Base-by-base conservation (phyloP, 2,888 invertebrate species). In the Coecobrya sp. region DNA sequence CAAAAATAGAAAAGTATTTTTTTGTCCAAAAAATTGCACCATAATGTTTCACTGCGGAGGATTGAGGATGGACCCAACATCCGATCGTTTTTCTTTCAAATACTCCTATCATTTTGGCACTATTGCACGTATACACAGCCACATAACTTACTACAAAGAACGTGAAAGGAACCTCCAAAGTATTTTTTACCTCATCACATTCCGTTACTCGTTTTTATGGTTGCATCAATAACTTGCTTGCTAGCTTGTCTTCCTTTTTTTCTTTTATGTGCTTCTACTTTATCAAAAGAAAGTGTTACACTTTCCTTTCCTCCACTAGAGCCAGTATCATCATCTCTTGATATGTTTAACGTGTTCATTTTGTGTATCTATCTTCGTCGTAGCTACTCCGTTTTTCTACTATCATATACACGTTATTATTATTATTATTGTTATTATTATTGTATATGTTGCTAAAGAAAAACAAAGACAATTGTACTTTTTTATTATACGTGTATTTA, bases 391-490 rank as follows among this genome's bases (percentile, higher is more conserved):
- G 27, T 8, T 27, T 65, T 13, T 55, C 30, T 10, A 65, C 30
- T 52, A 16, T 49, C 52, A 88, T 13, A 62, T 30, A 81, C 81
- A 81, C 81, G 19, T 81, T 81, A 81, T 30, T 59, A 81, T 81
- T 81, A 55, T 81, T 70, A 62, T 81, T 73, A 88, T n/a, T n/a
- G n/a, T 86, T 73, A 52, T 82, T 89, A 59, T 89, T 73, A 82
- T 70, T 59, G 84, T 70, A 84, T 55, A 30, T 81, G 65, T 25
- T 84, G 59, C 84, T 73, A 84, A 73, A 89, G 89, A 84, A 89
- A 81, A 89, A 89, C 89, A 89, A 89, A 93, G 92, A 93, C 94
- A 92, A 94, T 95, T 95, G 94, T 94, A 94, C 93, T 94, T 94
- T n/a, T 93, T 92, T 87, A 76, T 87, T 68, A 49, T 65, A 70